These are phyloP conservation scores for Hylaeus anthracinus DNA, from an alignment of 1,140 invertebrate species.

Conservation along the genomic window DNA sequence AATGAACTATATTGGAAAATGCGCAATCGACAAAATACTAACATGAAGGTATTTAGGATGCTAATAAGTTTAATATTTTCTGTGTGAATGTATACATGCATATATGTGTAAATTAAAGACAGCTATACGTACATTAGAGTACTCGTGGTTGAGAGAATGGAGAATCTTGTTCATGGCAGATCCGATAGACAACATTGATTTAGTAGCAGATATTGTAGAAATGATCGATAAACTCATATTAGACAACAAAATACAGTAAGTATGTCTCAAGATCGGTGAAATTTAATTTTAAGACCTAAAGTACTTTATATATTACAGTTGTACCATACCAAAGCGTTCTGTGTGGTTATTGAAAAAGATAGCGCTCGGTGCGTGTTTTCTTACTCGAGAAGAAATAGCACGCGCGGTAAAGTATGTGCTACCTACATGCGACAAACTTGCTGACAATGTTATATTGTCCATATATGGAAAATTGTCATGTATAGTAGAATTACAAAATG, in stretches of 20 bases:
- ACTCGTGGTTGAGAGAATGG: conserved; percentile 84
- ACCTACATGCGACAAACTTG: conserved; percentile 77
- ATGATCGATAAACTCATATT: conserved; percentile 80
- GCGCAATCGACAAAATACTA: conserved; percentile 80
- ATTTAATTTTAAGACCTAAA: conserved; percentile 14
- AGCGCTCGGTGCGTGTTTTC: conserved; percentile 70
- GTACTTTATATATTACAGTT: conserved; percentile 59
- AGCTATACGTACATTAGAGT: conserved; percentile 83
- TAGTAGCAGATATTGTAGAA: conserved; percentile 68
- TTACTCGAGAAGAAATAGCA: conserved; percentile 78
- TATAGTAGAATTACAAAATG: conserved; percentile 75
- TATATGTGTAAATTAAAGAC: conserved; percentile 75
- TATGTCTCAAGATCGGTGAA: conserved; percentile 36
- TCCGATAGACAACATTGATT: conserved; percentile 73
- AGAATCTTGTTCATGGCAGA: conserved; percentile 83
- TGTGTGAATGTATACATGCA: conserved; percentile 1
- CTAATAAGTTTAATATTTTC: neutral
- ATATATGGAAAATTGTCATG: conserved; percentile 74
- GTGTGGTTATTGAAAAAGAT: conserved; percentile 81
- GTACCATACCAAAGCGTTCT: conserved; percentile 73
- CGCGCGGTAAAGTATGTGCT: conserved; percentile 75
- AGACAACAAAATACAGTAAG: conserved; percentile 77
- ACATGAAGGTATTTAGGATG: conserved; percentile 81
- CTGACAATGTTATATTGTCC: conserved; percentile 75
- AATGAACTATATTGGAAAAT: conserved; percentile 82